Conservation (phyloP, 2,888 invertebrate genomes). For the Phymatocera aterrima region DNA sequence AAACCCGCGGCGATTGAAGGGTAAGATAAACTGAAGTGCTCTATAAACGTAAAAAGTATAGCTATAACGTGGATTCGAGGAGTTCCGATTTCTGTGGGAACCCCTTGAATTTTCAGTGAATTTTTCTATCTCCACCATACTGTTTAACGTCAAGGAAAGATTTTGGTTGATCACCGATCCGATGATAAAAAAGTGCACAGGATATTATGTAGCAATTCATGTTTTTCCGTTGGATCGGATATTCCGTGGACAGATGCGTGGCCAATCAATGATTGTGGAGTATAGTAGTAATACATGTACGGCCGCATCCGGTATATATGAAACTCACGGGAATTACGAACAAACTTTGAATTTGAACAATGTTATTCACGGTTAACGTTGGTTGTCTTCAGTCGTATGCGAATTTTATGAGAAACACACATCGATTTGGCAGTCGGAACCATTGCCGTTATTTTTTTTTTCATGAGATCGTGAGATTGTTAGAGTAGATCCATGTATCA, state of each 20-base stretch:
- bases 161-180: too few relatives aligned
- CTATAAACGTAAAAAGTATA: background rate
- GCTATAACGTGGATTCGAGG: background rate
- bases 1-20: too few relatives aligned
- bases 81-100: too few relatives aligned
- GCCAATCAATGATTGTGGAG: conserved; percentile 7
- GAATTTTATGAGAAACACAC: background rate
- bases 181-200: background rate
- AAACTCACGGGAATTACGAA: background rate
- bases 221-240: background rate
- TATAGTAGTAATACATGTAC: background rate
- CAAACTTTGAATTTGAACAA: background rate
- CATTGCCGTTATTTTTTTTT: background rate
- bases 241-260: conserved; percentile 6
- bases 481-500: background rate
- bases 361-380: background rate
- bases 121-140: too few relatives aligned
- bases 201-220: too few relatives aligned
- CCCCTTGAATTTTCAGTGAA: too few relatives aligned
- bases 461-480: background rate
- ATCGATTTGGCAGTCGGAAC: background rate
- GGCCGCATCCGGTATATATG: background rate
- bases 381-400: background rate
- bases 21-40: too few relatives aligned
- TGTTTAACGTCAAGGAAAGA: too few relatives aligned